Conservation (phyloP, 2,888 invertebrate genomes). For the Tenodera sinensis region DNA sequence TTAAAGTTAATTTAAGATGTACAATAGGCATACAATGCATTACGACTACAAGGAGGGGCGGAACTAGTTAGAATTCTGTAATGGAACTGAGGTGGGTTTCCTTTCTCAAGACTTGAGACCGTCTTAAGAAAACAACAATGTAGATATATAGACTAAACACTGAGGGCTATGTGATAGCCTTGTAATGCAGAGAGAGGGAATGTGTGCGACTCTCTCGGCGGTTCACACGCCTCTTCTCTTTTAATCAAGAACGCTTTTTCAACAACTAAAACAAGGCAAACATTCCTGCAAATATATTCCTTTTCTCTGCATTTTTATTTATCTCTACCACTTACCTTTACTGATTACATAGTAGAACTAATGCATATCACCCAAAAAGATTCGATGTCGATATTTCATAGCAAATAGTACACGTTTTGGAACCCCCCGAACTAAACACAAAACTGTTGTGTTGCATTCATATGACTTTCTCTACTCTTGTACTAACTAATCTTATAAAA, state of each 20-base stretch:
- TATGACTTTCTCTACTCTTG: too few relatives aligned
- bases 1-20: constrained; percentile 43
- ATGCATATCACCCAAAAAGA: too few relatives aligned
- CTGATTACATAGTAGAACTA: too few relatives aligned
- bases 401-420: too few relatives aligned
- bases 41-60: constrained; percentile 32
- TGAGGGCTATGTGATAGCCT: constrained; percentile 1
- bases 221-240: neutral
- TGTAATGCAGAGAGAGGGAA: neutral
- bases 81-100: constrained; percentile 18
- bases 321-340: too few relatives aligned
- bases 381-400: too few relatives aligned
- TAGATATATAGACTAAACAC: neutral
- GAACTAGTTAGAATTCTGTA: constrained; percentile 40
- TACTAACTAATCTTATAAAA: too few relatives aligned
- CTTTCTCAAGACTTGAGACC: constrained; percentile 6
- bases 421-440: too few relatives aligned
- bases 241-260: neutral
- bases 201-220: neutral
- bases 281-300: neutral
- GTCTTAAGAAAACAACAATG: constrained; percentile 25
- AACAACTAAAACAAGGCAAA: neutral
- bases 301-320: too few relatives aligned
- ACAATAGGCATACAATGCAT: constrained; percentile 45
- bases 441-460: too few relatives aligned